Evolutionary conservation across 2,797 vertebrate genomes (phyloP), one percentile per base, ranked within the genome.

Genomic region (Macrochelys suwanniensis): DNA sequence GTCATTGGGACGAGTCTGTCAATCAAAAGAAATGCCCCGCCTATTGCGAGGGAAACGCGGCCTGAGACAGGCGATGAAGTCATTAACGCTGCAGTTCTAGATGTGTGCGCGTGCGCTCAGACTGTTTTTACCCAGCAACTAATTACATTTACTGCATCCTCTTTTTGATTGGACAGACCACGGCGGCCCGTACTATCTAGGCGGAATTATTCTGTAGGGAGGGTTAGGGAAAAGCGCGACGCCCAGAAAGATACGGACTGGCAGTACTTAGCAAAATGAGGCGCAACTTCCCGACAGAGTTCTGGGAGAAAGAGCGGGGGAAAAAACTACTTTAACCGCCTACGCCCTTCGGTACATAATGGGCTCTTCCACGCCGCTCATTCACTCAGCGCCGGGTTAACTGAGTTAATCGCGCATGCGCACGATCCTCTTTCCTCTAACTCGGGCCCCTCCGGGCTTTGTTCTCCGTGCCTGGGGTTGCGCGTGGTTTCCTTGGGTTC

Each of bases 111-210:
- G 5, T 37, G 68, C 68, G 21, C 78, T 4, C 1, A 2, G 2
- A 0, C 17, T 3, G 10, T 12, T 54, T 94, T 88, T 11, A 50
- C 93, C 87, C 0, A 49, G 95, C 86, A 91, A 96, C 94, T 88
- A 77, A 71, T 0, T 12, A 65, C 83, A 83, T 61, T 8, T 0
- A 0, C 1, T 1, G 5, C 1, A 23, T 0, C 0, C 4, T 23
- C 23, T 47, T 94, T 93, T 76, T 92, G 49, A 97, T 96, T 97
- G 97, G 96, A 26, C 51, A 56, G 42, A 17, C 13, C 7, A 0
- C 2, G 4, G 15, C 0, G 11, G 51, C 12, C 12, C 1, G 47
- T 84, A 76, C 83, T 81, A 78, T 1, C 11, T 6, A 33, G n/a
- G 21, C 3, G 6, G 33, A 88, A 82, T 37, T 21, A 53, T 68